Evolutionary conservation across 1,140 invertebrate species (phyloP).

Genomic region (Portunus trituberculatus): DNA sequence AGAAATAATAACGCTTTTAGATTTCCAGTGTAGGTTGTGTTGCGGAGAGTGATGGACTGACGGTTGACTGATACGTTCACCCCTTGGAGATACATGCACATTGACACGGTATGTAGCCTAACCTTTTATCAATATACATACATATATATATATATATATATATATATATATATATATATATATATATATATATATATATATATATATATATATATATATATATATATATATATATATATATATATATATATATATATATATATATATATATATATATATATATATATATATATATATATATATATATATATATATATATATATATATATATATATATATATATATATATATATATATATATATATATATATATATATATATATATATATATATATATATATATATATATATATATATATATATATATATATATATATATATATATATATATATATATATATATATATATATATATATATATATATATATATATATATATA

Average conservation of each 20-base stretch:
- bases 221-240: too few species aligned
- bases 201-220: too few species aligned
- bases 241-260: not conserved
- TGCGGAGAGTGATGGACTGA: too few species aligned
- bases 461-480: slow-evolving; percentile 54
- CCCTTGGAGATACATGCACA: too few species aligned
- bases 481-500: slow-evolving; percentile 67
- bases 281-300: not conserved
- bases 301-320: not conserved
- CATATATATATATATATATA: too few species aligned
- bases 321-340: not conserved
- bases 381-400: slow-evolving; percentile 42
- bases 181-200: too few species aligned
- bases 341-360: not conserved
- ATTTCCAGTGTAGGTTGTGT: too few species aligned
- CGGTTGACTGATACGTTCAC: too few species aligned
- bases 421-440: slow-evolving; percentile 12
- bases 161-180: too few species aligned
- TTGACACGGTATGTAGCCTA: too few species aligned
- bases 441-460: not conserved
- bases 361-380: not conserved
- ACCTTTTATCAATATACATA: too few species aligned
- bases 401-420: slow-evolving; percentile 24
- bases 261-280: not conserved
- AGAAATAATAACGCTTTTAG: too few species aligned